phyloP scores from a whole-genome alignment of 2,888 invertebrate genomes.

The Pseudococcus viburni region DNA sequence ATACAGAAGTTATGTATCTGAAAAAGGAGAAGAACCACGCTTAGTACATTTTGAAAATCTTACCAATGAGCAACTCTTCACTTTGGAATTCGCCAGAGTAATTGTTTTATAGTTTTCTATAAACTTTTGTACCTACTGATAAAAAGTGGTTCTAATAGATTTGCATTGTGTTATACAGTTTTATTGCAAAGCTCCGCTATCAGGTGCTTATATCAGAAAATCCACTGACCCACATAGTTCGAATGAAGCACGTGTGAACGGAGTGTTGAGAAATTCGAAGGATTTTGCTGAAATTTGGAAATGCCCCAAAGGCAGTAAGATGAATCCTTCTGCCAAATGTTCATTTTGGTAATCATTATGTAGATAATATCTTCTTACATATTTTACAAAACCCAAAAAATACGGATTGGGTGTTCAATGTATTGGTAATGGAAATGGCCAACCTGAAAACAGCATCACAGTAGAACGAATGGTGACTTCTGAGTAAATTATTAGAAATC shows the following conservation, averaged over 20 bases:
- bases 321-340: too few relatives aligned
- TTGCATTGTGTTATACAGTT: constrained; percentile 75
- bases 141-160: too few relatives aligned
- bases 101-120: background rate
- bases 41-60: constrained; percentile 81
- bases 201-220: too few relatives aligned
- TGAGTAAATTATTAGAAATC: too few relatives aligned
- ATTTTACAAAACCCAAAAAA: too few relatives aligned
- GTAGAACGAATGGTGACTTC: too few relatives aligned
- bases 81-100: constrained; percentile 81
- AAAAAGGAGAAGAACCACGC: constrained; percentile 73
- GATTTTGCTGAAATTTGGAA: constrained; percentile 75
- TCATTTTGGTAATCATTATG: too few relatives aligned
- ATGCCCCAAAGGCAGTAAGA: constrained; percentile 64
- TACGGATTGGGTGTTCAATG: too few relatives aligned
- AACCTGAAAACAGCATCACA: too few relatives aligned
- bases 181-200: constrained; percentile 82
- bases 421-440: too few relatives aligned
- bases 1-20: constrained; percentile 71
- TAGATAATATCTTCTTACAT: too few relatives aligned
- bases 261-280: constrained; percentile 78
- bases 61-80: constrained; percentile 83
- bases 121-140: background rate
- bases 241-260: constrained; percentile 80
- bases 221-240: too few relatives aligned